phyloP scores from a whole-genome alignment of 2,888 invertebrate genomes.

The Chouioia cunea region DNA sequence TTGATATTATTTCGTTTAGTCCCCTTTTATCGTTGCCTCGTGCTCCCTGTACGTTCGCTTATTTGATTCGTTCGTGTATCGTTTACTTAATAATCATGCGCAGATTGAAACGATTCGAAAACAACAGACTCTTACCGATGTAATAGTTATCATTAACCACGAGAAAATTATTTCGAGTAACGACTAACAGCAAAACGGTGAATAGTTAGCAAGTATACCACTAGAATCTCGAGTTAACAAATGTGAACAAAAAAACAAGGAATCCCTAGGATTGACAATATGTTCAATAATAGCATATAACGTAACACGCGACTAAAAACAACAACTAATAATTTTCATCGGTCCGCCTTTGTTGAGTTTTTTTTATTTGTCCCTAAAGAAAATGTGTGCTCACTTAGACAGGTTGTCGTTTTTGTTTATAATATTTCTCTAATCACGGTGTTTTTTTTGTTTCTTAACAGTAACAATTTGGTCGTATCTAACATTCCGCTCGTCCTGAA shows the following conservation, averaged over 20 bases:
- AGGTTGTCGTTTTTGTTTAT: too few relatives aligned
- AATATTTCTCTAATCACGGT: conserved; percentile 21
- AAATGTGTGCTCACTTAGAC: too few relatives aligned
- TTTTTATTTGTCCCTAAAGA: conserved; percentile 2
- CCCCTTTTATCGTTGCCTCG: too few relatives aligned
- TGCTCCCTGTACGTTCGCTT: too few relatives aligned
- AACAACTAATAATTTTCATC: conserved; percentile 54
- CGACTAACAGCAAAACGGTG: conserved; percentile 47
- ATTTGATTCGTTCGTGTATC: conserved; percentile 14
- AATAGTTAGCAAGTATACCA: conserved; percentile 55
- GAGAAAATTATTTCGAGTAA: conserved; percentile 39
- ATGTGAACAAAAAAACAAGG: conserved; percentile 14
- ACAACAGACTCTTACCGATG: background rate
- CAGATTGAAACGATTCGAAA: background rate
- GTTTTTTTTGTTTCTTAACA: conserved; percentile 2
- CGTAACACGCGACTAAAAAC: conserved; percentile 56
- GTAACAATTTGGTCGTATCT: conserved; percentile 5
- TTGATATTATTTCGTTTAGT: conserved; percentile 33
- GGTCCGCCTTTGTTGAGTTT: conserved; percentile 49
- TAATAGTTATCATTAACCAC: conserved; percentile 35
- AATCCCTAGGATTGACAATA: conserved; percentile 61
- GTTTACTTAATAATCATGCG: conserved; percentile 26
- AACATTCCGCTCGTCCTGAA: conserved; percentile 31
- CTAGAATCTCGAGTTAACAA: conserved; percentile 61
- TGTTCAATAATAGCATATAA: conserved; percentile 44